Conservation (phyloP, 2,113 vertebrate species). For the Dipodomys stephensi region DNA sequence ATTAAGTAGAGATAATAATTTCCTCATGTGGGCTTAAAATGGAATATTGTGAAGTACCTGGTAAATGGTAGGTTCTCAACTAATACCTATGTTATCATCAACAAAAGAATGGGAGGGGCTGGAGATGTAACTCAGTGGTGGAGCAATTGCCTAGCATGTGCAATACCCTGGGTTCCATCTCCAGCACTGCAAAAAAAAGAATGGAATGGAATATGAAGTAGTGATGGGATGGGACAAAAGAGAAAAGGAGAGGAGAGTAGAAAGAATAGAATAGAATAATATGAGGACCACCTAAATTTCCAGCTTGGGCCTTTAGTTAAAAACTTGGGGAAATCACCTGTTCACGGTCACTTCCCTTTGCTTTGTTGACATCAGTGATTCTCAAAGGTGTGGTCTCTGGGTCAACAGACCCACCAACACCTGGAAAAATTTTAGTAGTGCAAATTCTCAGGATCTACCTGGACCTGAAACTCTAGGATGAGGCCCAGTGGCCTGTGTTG, state of each 20-base stretch:
- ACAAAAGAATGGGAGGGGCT: not conserved
- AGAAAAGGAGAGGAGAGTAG: no score
- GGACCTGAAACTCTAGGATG: constrained; percentile 13
- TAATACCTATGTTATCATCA: constrained; percentile 40
- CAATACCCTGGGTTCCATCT: not conserved
- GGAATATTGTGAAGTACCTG: not conserved
- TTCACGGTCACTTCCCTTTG: constrained; percentile 44
- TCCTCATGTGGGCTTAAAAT: not conserved
- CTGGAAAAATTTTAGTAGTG: not conserved
- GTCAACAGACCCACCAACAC: not conserved
- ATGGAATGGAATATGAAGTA: not conserved
- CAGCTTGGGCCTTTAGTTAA: not conserved
- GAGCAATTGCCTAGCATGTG: not conserved
- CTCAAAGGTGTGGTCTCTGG: not conserved
- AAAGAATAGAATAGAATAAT: not conserved
- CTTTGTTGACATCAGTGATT: not conserved
- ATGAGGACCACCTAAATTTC: not conserved
- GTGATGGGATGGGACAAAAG: no score
- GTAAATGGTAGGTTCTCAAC: not conserved
- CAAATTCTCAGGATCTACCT: not conserved
- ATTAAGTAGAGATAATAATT: not conserved
- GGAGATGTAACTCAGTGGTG: not conserved
- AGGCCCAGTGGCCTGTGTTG: not conserved
- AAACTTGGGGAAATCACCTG: constrained; percentile 32
- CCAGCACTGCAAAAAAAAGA: not conserved